Evolutionary conservation across 2,113 vertebrate genomes (phyloP), one percentile per base, ranked within the genome.

Genomic region (Hydrochoerus hydrochaeris): DNA sequence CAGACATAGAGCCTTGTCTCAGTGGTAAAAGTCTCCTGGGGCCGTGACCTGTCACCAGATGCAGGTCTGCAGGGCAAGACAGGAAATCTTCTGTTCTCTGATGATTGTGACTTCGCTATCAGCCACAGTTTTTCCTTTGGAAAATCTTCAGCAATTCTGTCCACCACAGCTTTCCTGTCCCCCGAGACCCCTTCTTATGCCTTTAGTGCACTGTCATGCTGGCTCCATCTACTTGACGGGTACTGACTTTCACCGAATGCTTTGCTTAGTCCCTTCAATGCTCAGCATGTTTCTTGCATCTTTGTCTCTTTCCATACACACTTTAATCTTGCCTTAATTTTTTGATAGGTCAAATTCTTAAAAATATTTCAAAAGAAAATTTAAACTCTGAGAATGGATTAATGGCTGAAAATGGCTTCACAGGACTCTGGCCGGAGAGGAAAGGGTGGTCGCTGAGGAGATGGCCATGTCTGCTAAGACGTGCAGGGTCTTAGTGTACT

Each of bases 1-100:
- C 35, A 73, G 65, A 11, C 1, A 5, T 0, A 2, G 0, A 22
- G 52, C 7, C 69, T 41, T 54, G 13, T 2, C 0, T 8, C 30
- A 13, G 7, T n/a, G n/a, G 16, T 9, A 10, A 60, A 26, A 2
- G 2, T 10, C 3, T 35, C 1, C 0, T 1, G 41, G 5, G 41
- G 26, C 9, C 2, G 54, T 8, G 5, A 26, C 9, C 2, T 22
- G 35, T 2, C 22, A 12, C 3, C 2, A 1, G 7, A 6, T 63
- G 4, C 1, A 26, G n/a, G 7, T 44, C 73, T 46, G 30, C 3
- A 0, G 9, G 7, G 12, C 3, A 24, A 54, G 28, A n/a, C 28
- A 12, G 1, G 32, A 0, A 24, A 1, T 0, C 32, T 49, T 4
- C 5, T 8, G 9, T 9, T 58, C 44, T 88, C 46, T 57, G 6